Base-by-base conservation (phyloP, 37 sponge, comb jelly and placozoan genomes). In the Halichondria panicea region DNA sequence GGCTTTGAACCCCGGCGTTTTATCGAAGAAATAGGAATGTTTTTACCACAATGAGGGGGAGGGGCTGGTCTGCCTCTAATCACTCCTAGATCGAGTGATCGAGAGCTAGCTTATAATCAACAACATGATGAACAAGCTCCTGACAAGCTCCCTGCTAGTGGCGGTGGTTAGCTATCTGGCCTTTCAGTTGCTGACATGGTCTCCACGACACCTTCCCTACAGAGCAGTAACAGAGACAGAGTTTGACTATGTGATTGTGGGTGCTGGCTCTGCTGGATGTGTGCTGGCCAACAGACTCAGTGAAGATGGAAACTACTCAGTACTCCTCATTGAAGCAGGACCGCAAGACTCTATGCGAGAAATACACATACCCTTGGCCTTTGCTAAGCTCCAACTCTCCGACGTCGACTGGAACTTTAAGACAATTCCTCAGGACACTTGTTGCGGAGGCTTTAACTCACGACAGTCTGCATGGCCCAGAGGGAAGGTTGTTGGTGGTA, bases 231-330 rank as follows among this genome's bases (percentile, higher is more conserved):
- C n/a, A n/a, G n/a, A n/a, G n/a, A n/a, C n/a, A 40, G 79, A 82
- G 35, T 81, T 48, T 48, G 94, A 89, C 57, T 89, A 86, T 63
- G 76, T 86, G 59, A 76, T 86, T 0, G 84, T 95, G 0, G 89
- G 95, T 25, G 92, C 82, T 22, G 95, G 95, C 5, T 73, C 89
- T 21, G 92, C 95, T 15, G 95, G 95, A 0, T 90, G 92, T 48
- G 92, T 91, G 18, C 76, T 95, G 18, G 95, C 95, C 41, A 91
- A 84, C 46, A 58, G 95, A 0, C 87, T 95, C 61, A 79, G 86
- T 36, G 95, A 95, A 70, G 68, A 82, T 39, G 40, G 59, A 0
- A 60, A 80, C 46, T 65, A 69, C 68, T 79, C 75, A 30, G 92
- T 95, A 0, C 74, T 95, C 27, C 75, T 88, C 4, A 68, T 95